These are phyloP conservation scores for Chiloscyllium punctatum DNA, from an alignment of 2,797 vertebrate genomes.

Conservation along the genomic window DNA sequence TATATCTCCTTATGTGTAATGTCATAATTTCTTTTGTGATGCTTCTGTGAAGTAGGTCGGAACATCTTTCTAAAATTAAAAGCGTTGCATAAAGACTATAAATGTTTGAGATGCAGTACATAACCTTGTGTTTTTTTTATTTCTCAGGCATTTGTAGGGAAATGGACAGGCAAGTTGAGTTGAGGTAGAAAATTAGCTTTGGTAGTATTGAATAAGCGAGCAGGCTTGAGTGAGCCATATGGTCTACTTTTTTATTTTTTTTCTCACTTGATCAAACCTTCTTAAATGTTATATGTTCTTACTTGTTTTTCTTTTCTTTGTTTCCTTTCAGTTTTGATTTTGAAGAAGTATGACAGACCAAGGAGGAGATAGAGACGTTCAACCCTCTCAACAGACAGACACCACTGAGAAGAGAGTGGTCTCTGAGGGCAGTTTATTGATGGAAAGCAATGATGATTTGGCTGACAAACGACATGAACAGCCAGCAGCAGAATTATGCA, in stretches of 20 bases:
- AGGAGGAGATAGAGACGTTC: not conserved
- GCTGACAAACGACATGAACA: not conserved
- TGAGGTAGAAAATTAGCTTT: not conserved
- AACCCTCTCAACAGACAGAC: not conserved
- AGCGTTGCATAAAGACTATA: too few relatives aligned
- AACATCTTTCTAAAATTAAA: too few relatives aligned
- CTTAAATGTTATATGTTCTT: not conserved
- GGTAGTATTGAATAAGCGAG: not conserved
- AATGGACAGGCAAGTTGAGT: not conserved
- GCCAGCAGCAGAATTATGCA: not conserved
- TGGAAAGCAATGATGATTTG: slow-evolving; percentile 1
- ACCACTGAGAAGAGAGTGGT: not conserved
- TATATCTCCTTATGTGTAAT: too few relatives aligned
- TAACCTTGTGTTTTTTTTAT: too few relatives aligned
- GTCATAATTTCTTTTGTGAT: too few relatives aligned
- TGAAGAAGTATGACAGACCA: slow-evolving; percentile 14
- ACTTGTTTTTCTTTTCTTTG: not conserved
- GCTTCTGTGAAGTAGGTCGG: too few relatives aligned
- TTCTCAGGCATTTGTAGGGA: too few relatives aligned
- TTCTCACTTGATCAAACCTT: not conserved
- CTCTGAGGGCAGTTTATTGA: not conserved
- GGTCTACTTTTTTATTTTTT: not conserved
- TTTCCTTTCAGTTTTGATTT: not conserved
- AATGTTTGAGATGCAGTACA: too few relatives aligned
- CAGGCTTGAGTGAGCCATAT: not conserved